These are phyloP conservation scores for Okapia johnstoni DNA, from an alignment of 2,113 vertebrate genomes.

Conservation along the genomic window DNA sequence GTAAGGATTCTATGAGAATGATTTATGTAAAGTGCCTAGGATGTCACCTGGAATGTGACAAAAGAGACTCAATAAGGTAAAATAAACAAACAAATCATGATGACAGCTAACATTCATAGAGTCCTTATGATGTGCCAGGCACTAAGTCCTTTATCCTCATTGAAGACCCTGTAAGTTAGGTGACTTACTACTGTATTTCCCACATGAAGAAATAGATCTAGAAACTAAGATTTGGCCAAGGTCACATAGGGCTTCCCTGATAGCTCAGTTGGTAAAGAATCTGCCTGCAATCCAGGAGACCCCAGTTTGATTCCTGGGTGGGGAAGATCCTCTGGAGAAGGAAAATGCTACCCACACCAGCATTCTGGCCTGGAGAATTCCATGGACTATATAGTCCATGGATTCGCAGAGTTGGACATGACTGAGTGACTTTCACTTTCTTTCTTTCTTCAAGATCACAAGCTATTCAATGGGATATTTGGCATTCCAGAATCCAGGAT, in stretches of 20 bases:
- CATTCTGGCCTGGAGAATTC: not conserved
- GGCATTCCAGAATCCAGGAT: too few relatives aligned
- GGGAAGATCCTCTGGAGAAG: not conserved
- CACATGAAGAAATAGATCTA: not conserved
- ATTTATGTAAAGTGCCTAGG: not conserved
- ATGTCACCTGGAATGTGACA: not conserved
- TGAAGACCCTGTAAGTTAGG: not conserved
- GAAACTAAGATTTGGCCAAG: not conserved
- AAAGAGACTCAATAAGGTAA: not conserved
- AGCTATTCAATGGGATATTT: not conserved
- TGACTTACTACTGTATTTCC: not conserved
- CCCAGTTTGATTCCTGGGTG: not conserved
- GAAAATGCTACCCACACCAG: not conserved
- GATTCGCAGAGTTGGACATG: not conserved
- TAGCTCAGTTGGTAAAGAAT: not conserved
- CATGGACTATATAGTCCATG: not conserved
- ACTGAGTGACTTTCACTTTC: not conserved
- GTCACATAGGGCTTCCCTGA: not conserved
- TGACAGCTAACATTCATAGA: not conserved
- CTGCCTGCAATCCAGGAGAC: rapidly evolving
- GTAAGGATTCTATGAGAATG: not conserved
- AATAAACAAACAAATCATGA: not conserved
- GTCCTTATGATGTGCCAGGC: not conserved
- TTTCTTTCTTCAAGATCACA: not conserved
- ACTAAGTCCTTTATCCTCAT: not conserved